Evolutionary conservation across 2,888 invertebrate genomes (phyloP).

Genomic region (Lobophora halterata): DNA sequence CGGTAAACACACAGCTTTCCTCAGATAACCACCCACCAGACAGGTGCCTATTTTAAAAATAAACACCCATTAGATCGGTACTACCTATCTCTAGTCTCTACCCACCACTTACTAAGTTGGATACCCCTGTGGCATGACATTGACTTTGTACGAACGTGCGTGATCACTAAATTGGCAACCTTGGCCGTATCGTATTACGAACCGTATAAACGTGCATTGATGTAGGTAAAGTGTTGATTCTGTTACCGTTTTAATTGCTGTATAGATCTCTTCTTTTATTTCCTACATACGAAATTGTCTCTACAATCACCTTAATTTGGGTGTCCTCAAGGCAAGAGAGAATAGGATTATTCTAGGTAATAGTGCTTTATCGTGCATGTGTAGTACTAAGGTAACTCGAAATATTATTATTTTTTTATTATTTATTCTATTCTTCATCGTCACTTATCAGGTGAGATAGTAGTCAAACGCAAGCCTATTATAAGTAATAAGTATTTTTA

Average conservation of each 20-base stretch:
- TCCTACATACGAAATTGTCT: constrained; percentile 4
- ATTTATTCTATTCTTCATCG: too few species aligned
- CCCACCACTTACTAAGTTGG: constrained; percentile 18
- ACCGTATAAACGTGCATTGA: constrained; percentile 2
- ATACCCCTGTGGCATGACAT: constrained; percentile 20
- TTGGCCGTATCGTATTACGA: constrained; percentile 23
- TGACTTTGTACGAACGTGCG: constrained; percentile 24
- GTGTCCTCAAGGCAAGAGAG: too few species aligned
- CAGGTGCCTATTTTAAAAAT: too few species aligned
- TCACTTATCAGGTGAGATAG: too few species aligned
- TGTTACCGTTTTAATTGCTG: constrained; percentile 8
- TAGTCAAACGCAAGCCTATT: too few species aligned
- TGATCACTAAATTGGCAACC: constrained; percentile 30
- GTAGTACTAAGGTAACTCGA: too few species aligned
- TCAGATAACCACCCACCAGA: too few species aligned
- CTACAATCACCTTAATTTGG: too few species aligned
- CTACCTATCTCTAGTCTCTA: constrained; percentile 8
- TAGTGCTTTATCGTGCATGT: too few species aligned
- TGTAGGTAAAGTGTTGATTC: constrained; percentile 1
- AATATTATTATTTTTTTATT: too few species aligned
- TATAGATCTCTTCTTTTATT: constrained; percentile 1
- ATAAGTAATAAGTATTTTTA: too few species aligned
- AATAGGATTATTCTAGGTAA: too few species aligned
- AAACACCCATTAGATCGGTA: constrained; percentile 20
- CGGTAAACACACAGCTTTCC: constrained; percentile 6